Evolutionary conservation across 2,113 vertebrate species (phyloP).

Genomic region (Pogona vitticeps): DNA sequence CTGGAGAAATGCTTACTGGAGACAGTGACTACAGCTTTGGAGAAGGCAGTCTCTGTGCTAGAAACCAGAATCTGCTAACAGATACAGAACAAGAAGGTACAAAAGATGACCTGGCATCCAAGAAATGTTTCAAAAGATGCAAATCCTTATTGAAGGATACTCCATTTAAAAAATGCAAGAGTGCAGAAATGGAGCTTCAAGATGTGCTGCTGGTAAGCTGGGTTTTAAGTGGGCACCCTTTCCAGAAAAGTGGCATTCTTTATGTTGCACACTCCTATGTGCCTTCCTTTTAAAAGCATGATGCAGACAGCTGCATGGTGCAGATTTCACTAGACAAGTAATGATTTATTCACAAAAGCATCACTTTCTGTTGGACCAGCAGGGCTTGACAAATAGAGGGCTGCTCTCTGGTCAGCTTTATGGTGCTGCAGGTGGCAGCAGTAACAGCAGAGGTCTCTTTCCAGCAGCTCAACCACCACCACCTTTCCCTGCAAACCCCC

Average conservation of each 20-base stretch:
- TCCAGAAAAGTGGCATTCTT: neutral
- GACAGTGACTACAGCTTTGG: constrained; percentile 27
- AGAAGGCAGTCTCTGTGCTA: neutral
- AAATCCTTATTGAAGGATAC: constrained; percentile 62
- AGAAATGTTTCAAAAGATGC: constrained; percentile 76
- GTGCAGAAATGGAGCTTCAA: constrained; percentile 55
- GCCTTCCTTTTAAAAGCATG: neutral
- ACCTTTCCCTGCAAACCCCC: neutral
- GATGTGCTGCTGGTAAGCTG: constrained; percentile 69
- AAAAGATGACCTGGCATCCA: constrained; percentile 58
- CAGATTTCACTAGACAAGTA: constrained; percentile 1
- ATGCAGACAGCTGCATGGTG: neutral
- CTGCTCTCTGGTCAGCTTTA: neutral
- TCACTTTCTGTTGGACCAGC: neutral
- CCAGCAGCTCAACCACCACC: neutral
- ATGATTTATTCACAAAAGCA: neutral
- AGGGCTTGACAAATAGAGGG: neutral
- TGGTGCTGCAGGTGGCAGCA: neutral
- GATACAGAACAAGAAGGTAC: constrained; percentile 38
- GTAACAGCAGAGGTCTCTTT: neutral
- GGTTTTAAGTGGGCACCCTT: neutral
- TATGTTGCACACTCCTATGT: neutral
- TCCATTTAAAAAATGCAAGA: constrained; percentile 78
- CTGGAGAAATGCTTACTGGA: constrained; percentile 32
- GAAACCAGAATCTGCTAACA: constrained; percentile 28